Evolutionary conservation across 2,888 invertebrate genomes (phyloP), one percentile per base, ranked within the genome.

Genomic region (Erebia palarica): DNA sequence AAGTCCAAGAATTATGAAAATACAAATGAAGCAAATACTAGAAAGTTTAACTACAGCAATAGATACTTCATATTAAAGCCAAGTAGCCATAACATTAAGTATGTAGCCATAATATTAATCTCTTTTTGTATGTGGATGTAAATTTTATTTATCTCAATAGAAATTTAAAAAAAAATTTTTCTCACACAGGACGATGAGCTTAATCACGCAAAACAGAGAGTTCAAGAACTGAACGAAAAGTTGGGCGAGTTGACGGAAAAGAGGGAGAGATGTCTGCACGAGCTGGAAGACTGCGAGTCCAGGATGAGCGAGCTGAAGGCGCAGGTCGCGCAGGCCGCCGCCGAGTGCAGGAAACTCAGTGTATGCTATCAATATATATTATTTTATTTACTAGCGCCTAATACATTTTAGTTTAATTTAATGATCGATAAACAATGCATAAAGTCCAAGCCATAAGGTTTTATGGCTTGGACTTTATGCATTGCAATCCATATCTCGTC

Each of bases 221-320:
- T 57, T 44, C 42, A 66, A 9, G 11, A 55, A 9, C 21, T 66
- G 13, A 21, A 4, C 5, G 57, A 55, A 13, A 55, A 65, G 36
- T 2, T 65, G 36, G 18, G 36, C n/a, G 42, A 16, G 36, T 18
- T 65, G 42, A 36, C 14, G 36, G 53, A 7, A 7, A 42, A 11
- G 3, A 9, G 21, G 55, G 36, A 16, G 65, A 7, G 13, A 8
- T 21, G 21, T 36, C 14, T 86, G 18, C 76, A 84, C 16, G 78
- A 83, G 14, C 78, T 90, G 0, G 83, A 88, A 18, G 79, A 84
- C 55, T 80, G 84, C 8, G 91, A 94, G 59, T 82, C 81, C 0
- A 82, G 85, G 69, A 84, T 94, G 71, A 82, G 78, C 18, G 81
- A 83, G 4, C 76, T 87, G 44, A 27, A 16, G 36, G 51, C 51